These are phyloP conservation scores for Cacatua alba DNA, from an alignment of 2,113 vertebrate genomes.

Conservation along the genomic window DNA sequence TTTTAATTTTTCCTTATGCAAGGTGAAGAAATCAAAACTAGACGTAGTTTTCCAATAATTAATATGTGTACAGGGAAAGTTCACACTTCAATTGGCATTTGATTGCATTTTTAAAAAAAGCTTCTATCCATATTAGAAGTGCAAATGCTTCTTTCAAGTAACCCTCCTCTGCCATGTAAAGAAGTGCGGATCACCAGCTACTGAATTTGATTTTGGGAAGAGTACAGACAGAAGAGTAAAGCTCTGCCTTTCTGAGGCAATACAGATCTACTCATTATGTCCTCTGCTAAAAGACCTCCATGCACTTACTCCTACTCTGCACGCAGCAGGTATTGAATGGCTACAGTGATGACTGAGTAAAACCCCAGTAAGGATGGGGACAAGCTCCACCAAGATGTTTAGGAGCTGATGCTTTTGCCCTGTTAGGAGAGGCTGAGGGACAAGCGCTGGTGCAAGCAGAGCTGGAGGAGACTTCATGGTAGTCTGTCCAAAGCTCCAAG, in stretches of 20 bases:
- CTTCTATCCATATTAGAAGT: neutral
- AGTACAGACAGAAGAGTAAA: neutral
- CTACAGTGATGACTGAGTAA: neutral
- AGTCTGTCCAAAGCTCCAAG: neutral
- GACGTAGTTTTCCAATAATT: neutral
- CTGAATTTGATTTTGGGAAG: neutral
- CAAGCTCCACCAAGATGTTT: neutral
- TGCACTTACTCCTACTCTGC: neutral
- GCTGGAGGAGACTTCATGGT: neutral
- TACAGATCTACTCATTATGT: neutral
- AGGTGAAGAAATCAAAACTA: neutral
- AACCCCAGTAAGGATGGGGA: neutral
- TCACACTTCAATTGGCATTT: rapidly evolving
- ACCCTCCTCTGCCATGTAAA: neutral
- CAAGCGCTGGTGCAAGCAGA: neutral
- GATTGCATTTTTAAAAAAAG: neutral
- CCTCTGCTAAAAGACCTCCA: neutral
- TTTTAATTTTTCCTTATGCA: neutral
- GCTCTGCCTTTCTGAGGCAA: neutral
- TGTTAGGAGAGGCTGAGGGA: neutral
- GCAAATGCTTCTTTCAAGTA: neutral
- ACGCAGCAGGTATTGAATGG: no score
- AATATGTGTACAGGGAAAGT: neutral
- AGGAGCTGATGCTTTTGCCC: neutral
- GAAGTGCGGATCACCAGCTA: neutral